phyloP scores from a whole-genome alignment of 2,888 invertebrate genomes.

The Pycnomerus fuliginosus region DNA sequence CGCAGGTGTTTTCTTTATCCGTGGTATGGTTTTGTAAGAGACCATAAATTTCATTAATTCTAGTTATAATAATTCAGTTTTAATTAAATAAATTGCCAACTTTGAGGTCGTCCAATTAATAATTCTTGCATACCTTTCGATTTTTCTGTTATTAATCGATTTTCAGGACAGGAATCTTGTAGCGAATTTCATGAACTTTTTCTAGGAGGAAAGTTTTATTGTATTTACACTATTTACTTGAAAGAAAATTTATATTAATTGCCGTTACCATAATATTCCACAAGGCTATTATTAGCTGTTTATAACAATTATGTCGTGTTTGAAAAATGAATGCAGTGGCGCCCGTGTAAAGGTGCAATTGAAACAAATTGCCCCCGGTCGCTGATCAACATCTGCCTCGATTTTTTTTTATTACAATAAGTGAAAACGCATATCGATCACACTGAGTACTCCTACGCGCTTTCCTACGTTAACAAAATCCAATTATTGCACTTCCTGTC shows the following conservation, averaged over 20 bases:
- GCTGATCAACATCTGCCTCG: conserved; percentile 30
- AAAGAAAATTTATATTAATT: too few relatives aligned
- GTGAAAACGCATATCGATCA: conserved; percentile 38
- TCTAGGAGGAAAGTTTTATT: too few relatives aligned
- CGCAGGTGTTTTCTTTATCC: too few relatives aligned
- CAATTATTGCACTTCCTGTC: conserved; percentile 38
- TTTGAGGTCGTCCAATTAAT: conserved; percentile 7
- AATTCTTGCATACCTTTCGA: conserved; percentile 5
- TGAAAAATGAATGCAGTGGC: neutral
- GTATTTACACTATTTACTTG: too few relatives aligned
- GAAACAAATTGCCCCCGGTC: neutral
- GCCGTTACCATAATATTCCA: too few relatives aligned
- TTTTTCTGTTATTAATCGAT: too few relatives aligned
- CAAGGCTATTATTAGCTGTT: too few relatives aligned
- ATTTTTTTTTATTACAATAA: conserved; percentile 13
- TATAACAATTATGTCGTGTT: neutral
- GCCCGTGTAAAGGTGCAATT: neutral
- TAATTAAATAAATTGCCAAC: conserved; percentile 4
- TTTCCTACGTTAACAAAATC: conserved; percentile 27
- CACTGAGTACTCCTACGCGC: conserved; percentile 17
- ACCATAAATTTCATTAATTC: too few relatives aligned
- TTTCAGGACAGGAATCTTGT: too few relatives aligned
- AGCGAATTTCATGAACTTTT: too few relatives aligned
- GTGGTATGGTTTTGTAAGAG: too few relatives aligned
- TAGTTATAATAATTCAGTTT: conserved; percentile 3